These are phyloP conservation scores for Andrena praecox DNA, from an alignment of 2,888 invertebrate species.

Conservation along the genomic window DNA sequence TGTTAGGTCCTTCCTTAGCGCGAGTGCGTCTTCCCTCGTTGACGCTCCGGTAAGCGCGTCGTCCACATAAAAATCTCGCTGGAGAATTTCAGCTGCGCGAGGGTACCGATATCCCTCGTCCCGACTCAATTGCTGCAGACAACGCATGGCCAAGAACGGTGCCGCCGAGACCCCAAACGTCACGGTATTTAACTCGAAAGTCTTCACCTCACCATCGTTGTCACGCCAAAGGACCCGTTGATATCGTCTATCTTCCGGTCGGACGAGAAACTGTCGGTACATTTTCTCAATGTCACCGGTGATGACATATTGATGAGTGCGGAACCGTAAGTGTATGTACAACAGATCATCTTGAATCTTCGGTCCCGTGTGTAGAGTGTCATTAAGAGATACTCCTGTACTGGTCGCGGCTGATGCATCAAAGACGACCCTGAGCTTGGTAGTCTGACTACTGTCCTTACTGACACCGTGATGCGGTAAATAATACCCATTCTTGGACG, in stretches of 20 bases:
- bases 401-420: constrained; percentile 4
- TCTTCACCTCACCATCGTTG: not conserved
- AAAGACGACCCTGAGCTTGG: constrained; percentile 28
- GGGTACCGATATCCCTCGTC: not conserved
- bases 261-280: constrained; percentile 1
- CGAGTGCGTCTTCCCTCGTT: not conserved
- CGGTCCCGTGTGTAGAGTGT: constrained; percentile 6
- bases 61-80: constrained; percentile 10
- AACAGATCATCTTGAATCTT: constrained; percentile 7
- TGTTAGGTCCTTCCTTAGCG: not conserved
- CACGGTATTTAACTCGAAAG: not conserved
- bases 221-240: constrained; percentile 5
- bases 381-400: constrained; percentile 17
- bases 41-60: not conserved
- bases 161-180: not conserved
- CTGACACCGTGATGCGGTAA: constrained; percentile 21
- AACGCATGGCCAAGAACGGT: constrained; percentile 1
- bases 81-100: not conserved
- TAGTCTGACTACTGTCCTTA: not conserved
- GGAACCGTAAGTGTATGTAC: not conserved
- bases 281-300: constrained; percentile 16
- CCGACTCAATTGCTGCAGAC: not conserved
- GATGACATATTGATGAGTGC: not conserved
- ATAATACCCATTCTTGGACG: not conserved
- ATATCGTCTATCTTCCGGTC: not conserved